Percentiles rank a stretch among this genome's conserved stretches.
These are phyloP conservation scores for Caradrina kadenii DNA, from an alignment of 2,888 invertebrate species.

Conservation along the genomic window DNA sequence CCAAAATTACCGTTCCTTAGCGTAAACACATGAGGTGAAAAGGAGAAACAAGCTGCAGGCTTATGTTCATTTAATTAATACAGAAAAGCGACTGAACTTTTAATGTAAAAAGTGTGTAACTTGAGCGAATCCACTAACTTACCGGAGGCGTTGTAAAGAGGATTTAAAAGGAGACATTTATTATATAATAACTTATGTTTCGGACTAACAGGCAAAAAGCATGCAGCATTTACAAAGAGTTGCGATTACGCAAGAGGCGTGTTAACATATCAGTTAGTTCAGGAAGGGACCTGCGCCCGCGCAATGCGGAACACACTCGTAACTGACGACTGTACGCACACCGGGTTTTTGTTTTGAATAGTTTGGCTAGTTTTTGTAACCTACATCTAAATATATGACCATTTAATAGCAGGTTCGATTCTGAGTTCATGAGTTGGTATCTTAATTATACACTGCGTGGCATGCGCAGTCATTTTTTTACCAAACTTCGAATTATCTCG, in stretches of 20 bases:
- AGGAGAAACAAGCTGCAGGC: slow-evolving; percentile 33
- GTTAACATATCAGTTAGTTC: slow-evolving; percentile 26
- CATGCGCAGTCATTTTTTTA: slow-evolving; percentile 15
- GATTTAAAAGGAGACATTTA: no score
- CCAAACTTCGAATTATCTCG: background rate
- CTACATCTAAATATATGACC: slow-evolving; percentile 1
- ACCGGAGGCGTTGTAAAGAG: no score
- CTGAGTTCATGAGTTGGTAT: slow-evolving; percentile 3
- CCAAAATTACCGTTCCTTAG: slow-evolving; percentile 46
- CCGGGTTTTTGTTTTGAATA: slow-evolving; percentile 34
- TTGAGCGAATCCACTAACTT: background rate
- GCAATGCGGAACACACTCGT: slow-evolving; percentile 46
- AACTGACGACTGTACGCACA: slow-evolving; percentile 22
- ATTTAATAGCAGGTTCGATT: slow-evolving; percentile 21
- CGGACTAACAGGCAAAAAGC: background rate
- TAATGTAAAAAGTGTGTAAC: background rate
- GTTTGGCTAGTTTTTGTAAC: slow-evolving; percentile 35
- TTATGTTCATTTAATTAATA: slow-evolving; percentile 41
- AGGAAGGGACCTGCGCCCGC: slow-evolving; percentile 51
- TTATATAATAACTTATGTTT: background rate
- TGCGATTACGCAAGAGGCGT: slow-evolving; percentile 27
- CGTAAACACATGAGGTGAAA: slow-evolving; percentile 34
- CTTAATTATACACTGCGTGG: slow-evolving; percentile 26
- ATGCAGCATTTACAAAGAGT: slow-evolving; percentile 17
- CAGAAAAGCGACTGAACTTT: slow-evolving; percentile 2